Base-by-base conservation (phyloP, 2,888 invertebrate species). In the Mythimna lalbum region DNA sequence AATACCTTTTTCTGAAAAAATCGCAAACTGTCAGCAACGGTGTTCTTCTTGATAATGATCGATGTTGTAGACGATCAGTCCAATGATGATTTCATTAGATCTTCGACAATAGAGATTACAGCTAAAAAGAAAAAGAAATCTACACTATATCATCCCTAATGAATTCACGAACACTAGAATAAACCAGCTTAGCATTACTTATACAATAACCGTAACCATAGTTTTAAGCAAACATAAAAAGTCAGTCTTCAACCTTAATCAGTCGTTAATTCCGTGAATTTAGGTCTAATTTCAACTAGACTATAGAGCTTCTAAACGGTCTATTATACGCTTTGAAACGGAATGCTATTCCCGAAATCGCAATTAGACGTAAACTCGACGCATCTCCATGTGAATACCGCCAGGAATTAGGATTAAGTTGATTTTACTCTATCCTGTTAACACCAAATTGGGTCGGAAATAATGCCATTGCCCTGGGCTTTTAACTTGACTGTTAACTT, bases 341-440 rank as follows among this genome's bases (percentile, higher is more conserved):
- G 63, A 69, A 68, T 71, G 66, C 66, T 53, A 70, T 77, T 69
- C 60, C 75, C 59, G 10, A 76, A 84, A 80, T 85, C 67, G 73
- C 86, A 86, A 87, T 86, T 85, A 81, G 70, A 69, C 66, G 76
- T 69, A 73, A 82, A 78, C 78, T 78, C 67, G 66, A 80, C 43
- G 72, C 79, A 75, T 76, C 71, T 78, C 74, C 64, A 74, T 64
- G 63, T 65, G 73, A 79, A 76, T 71, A 62, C 76, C 72, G n/a
- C 23, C 57, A 55, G 59, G 65, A 55, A 61, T 71, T 63, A n/a
- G 66, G 52, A 66, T 76, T 68, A 76, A 70, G 71, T 63, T 63
- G 53, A 67, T 64, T 71, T 64, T 47, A 67, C 59, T 63, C 65
- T 56, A 56, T 63, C 36, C 55, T 53, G 64, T 76, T 77, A 65